phyloP scores from a whole-genome alignment of 2,797 vertebrate species.

The Oryzias sinensis region DNA sequence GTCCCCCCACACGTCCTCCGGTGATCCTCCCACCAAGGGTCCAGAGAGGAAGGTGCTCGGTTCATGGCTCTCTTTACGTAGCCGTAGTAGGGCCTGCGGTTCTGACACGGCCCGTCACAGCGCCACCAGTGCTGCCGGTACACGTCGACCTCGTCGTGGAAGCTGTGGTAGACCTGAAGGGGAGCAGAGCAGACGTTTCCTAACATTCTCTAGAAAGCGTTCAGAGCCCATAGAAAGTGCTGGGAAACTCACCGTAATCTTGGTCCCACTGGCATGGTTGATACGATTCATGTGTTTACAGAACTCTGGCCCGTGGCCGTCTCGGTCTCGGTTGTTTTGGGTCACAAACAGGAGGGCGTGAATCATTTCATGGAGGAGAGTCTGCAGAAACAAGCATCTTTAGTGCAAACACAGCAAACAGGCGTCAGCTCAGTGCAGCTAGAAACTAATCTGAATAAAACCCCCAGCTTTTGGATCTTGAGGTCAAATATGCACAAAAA shows the following conservation, averaged over 20 bases:
- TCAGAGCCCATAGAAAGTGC: neutral
- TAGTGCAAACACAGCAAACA: neutral
- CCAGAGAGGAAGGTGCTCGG: conserved; percentile 86
- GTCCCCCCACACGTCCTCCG: conserved; percentile 86
- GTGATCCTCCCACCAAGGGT: conserved; percentile 94
- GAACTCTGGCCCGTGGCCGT: conserved; percentile 94
- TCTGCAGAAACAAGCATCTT: conserved; percentile 73
- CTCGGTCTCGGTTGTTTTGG: conserved; percentile 88
- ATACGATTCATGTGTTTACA: conserved; percentile 95
- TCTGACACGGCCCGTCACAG: conserved; percentile 88
- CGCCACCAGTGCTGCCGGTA: conserved; percentile 98
- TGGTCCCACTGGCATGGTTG: conserved; percentile 87
- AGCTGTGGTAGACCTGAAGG: conserved; percentile 86
- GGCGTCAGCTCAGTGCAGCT: too few species aligned
- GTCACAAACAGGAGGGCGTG: conserved; percentile 97
- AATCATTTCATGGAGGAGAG: conserved; percentile 98
- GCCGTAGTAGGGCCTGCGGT: conserved; percentile 85
- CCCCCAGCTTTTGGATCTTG: too few species aligned
- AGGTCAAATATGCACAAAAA: too few species aligned
- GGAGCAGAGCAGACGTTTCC: neutral
- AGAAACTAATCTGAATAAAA: too few species aligned
- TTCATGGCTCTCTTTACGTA: conserved; percentile 94
- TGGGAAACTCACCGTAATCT: conserved; percentile 81
- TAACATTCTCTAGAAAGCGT: neutral
- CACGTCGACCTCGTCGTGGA: conserved; percentile 88